These are phyloP conservation scores for Latrodectus hesperus DNA, from an alignment of 2,888 invertebrate species.

Conservation along the genomic window DNA sequence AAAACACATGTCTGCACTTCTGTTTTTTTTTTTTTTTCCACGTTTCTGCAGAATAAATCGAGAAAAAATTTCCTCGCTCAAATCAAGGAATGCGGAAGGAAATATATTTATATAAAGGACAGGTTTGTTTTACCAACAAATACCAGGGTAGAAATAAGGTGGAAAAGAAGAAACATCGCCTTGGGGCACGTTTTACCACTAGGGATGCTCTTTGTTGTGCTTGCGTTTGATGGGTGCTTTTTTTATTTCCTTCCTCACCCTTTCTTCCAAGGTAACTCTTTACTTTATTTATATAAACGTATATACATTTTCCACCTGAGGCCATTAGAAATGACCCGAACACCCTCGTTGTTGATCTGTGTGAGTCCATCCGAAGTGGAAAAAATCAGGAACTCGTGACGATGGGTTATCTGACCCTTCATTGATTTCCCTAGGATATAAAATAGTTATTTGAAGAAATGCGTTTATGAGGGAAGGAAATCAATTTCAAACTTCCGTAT, in stretches of 20 bases:
- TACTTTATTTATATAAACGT: not conserved
- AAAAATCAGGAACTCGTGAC: not conserved
- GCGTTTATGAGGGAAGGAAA: not conserved
- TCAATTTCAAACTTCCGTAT: not conserved
- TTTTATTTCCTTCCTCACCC: not conserved
- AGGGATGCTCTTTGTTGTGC: slow-evolving; percentile 10
- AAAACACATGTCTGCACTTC: too few relatives aligned
- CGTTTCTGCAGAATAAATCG: too few relatives aligned
- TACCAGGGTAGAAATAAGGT: slow-evolving; percentile 28
- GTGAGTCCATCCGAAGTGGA: not conserved
- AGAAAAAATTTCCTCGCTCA: too few relatives aligned
- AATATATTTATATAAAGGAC: too few relatives aligned
- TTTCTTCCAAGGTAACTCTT: not conserved
- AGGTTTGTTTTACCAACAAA: slow-evolving; percentile 55
- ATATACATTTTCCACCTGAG: not conserved
- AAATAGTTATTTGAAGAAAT: slow-evolving; percentile 3
- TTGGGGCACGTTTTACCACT: slow-evolving; percentile 29
- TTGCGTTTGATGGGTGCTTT: slow-evolving; percentile 19
- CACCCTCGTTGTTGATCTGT: slow-evolving; percentile 26
- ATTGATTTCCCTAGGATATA: slow-evolving; percentile 3
- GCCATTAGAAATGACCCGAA: slow-evolving; percentile 50
- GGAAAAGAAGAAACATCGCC: slow-evolving; percentile 23
- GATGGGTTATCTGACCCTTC: not conserved
- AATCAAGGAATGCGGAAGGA: too few relatives aligned
- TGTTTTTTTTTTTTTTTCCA: too few relatives aligned